Conservation (phyloP, 2,113 vertebrate species). For the Passer domesticus region DNA sequence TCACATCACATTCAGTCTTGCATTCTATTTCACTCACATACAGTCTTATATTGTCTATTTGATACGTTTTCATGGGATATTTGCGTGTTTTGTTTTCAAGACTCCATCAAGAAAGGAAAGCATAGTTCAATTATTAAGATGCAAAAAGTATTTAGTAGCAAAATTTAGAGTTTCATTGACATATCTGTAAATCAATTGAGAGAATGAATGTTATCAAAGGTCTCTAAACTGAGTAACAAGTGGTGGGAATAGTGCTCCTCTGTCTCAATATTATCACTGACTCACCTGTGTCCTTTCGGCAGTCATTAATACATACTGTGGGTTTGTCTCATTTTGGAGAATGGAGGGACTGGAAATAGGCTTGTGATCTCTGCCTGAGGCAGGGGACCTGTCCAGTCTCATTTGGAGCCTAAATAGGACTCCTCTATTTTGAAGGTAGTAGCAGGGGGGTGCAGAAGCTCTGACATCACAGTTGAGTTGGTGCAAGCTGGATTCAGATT, state of each 20-base stretch:
- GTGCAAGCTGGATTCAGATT: not conserved
- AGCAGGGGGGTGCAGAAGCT: fast-evolving
- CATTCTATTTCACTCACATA: not conserved
- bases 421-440: fast-evolving
- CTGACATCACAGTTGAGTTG: not conserved
- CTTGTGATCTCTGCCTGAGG: not conserved
- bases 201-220: not conserved
- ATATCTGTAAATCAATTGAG: not conserved
- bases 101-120: not conserved
- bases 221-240: not conserved
- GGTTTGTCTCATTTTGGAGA: not conserved
- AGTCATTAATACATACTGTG: not conserved
- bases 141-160: not conserved
- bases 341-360: not conserved
- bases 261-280: not conserved
- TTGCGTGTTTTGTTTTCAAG: not conserved
- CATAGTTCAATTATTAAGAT: not conserved
- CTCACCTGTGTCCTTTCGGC: not conserved
- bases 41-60: not conserved
- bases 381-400: not conserved
- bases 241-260: not conserved
- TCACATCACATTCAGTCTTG: not conserved
- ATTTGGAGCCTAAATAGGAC: not conserved
- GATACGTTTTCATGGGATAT: not conserved
- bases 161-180: not conserved